Base-by-base conservation (phyloP, 1,140 invertebrate species). In the Lycorma delicatula region DNA sequence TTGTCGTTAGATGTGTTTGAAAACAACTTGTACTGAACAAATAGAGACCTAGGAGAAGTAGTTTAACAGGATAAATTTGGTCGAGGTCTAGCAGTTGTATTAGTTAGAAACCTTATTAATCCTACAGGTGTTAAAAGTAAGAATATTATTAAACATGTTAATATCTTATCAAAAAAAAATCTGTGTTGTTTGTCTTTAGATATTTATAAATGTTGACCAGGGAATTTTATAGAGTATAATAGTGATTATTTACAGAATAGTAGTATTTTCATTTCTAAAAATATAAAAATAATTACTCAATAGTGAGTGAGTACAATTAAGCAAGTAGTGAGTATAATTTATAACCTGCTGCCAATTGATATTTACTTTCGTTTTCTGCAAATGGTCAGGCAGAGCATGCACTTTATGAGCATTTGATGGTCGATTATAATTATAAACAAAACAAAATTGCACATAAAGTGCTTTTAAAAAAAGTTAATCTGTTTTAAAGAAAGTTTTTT, bases 11-110 rank as follows among this genome's bases (percentile, higher is more conserved):
- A 98, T 70, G 82, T 98, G 0, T 98, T 97, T 72, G 94, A 97
- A 73, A 91, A 86, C 18, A 81, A 81, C 41, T 63, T 98, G 46
- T 98, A 87, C 70, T 98, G 92, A 89, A 78, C 91, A 3, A 91
- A 90, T 0, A 78, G 83, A 52, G 84, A 90, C 61, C 84, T 82
- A 0, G 91, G 91, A 0, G 89, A 92, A 67, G 75, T 98, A 0
- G 75, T 90, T 3, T 79, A 80, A 41, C 90, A 95, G 68, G 93
- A 98, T 67, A 98, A 98, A 76, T 97, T 98, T 74, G 95, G 94
- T 3, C 74, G 93, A 62, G 93, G 93, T 11, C 89, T 97, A n/a
- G 86, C 89, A 23, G 85, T 88, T 2, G 77, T 81, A 0, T 73
- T 97, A 3, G 81, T 87, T 36, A 84, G 81, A 63, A 83, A 93